Conservation (phyloP, 2,797 vertebrate species). For the Syndactyla subalaris region DNA sequence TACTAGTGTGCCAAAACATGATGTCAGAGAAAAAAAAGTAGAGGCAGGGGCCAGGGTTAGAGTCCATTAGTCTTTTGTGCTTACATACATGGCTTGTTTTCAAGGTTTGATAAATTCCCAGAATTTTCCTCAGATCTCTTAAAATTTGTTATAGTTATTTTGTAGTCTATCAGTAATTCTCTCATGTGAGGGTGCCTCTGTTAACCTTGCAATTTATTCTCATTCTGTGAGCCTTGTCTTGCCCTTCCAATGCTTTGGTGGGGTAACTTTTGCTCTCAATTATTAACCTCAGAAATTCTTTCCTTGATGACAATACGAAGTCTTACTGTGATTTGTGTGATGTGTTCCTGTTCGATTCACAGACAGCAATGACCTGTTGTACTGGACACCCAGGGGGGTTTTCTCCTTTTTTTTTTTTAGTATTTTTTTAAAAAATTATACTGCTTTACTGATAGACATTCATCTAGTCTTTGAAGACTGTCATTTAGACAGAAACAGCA, state of each 20-base stretch:
- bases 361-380: background rate
- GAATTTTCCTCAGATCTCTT: background rate
- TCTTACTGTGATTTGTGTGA: background rate
- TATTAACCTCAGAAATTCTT: conserved; percentile 20
- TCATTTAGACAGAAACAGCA: background rate
- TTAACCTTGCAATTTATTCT: conserved; percentile 11
- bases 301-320: background rate
- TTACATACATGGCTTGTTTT: background rate
- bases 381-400: fast-evolving
- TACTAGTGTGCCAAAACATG: background rate
- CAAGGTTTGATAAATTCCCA: background rate
- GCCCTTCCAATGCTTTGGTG: background rate
- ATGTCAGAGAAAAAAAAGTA: background rate
- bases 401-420: background rate
- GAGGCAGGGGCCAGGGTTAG: background rate
- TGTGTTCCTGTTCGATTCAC: background rate
- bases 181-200: background rate
- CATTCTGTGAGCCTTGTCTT: background rate
- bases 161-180: background rate
- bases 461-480: background rate
- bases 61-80: background rate
- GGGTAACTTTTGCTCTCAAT: background rate
- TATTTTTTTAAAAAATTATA: background rate
- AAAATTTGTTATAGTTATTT: background rate
- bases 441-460: background rate